Conservation (phyloP, 2,888 invertebrate species). For the Platycheirus albimanus region DNA sequence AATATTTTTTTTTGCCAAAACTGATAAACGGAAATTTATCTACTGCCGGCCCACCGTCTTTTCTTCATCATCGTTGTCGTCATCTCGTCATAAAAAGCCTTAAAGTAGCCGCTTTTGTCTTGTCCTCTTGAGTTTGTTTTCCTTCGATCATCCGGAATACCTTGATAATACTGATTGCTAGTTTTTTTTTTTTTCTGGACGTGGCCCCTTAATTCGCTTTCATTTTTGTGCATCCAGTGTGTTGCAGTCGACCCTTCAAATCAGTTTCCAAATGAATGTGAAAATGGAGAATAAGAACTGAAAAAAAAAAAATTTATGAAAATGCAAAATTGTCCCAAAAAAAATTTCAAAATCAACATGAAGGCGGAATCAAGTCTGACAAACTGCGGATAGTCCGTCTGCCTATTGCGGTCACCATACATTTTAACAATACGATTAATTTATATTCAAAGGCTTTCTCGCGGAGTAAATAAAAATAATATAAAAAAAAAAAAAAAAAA, state of each 20-base stretch:
- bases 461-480: constrained; percentile 6
- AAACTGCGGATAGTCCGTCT: constrained; percentile 56
- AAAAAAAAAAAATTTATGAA: constrained; percentile 37
- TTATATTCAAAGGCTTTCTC: constrained; percentile 13
- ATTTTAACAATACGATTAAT: constrained; percentile 19
- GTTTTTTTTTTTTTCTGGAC: constrained; percentile 2
- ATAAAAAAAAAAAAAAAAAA: constrained; percentile 15
- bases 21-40: constrained; percentile 41
- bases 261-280: not conserved
- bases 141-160: not conserved
- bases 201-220: not conserved
- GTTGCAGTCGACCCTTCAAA: not conserved
- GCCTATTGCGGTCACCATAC: not conserved
- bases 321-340: constrained; percentile 40
- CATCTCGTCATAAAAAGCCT: constrained; percentile 16
- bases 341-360: constrained; percentile 45
- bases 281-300: not conserved
- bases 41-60: constrained; percentile 9
- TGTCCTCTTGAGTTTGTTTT: constrained; percentile 17
- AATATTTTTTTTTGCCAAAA: constrained; percentile 51
- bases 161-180: not conserved
- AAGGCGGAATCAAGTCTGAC: constrained; percentile 44
- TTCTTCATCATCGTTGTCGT: constrained; percentile 19
- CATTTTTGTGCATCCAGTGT: not conserved
- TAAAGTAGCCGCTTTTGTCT: constrained; percentile 5